A percentile compares a stretch with the other conserved stretches of the same genome.
Conservation (phyloP, 2,888 invertebrate genomes). For the Andrena hattorfiana region DNA sequence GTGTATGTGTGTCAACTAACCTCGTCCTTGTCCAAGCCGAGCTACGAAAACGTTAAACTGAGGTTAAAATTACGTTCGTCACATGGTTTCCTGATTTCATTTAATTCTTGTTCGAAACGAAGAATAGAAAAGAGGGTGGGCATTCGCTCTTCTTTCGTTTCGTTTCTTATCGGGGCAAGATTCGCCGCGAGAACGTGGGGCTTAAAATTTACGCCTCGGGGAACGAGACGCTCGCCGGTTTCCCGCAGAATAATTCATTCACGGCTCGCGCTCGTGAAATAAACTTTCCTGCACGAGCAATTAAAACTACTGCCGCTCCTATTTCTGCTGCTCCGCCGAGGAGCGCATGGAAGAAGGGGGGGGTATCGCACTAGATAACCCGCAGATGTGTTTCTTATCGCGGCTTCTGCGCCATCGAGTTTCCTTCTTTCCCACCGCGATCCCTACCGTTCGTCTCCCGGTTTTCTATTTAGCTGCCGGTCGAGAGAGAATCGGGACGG, state of each 20-base stretch:
- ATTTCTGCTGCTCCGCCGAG: conserved; percentile 22
- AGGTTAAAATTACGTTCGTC: conserved; percentile 81
- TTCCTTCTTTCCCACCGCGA: background rate
- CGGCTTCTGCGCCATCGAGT: conserved; percentile 16
- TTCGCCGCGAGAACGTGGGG: background rate
- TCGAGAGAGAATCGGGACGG: too few species aligned
- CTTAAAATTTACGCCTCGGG: background rate
- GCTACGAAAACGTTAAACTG: conserved; percentile 89
- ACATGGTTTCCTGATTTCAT: conserved; percentile 53
- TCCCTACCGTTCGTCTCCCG: background rate
- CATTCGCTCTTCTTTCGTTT: conserved; percentile 1
- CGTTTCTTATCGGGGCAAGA: background rate
- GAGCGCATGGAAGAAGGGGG: conserved; percentile 11
- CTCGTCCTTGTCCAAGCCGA: conserved; percentile 97
- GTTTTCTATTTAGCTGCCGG: background rate
- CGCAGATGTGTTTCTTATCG: conserved; percentile 23
- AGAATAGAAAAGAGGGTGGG: background rate
- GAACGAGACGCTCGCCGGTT: conserved; percentile 2
- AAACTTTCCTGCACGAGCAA: conserved; percentile 36
- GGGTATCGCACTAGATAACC: conserved; percentile 14
- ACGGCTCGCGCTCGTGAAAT: conserved; percentile 23
- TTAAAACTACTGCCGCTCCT: conserved; percentile 51
- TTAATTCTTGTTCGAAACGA: conserved; percentile 33
- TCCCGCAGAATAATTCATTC: conserved; percentile 25
- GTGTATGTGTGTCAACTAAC: conserved; percentile 86